A percentile compares a stretch with the other conserved stretches of the same genome.
phyloP scores from a whole-genome alignment of 1,140 invertebrate genomes.

The Diachasma alloeum region DNA sequence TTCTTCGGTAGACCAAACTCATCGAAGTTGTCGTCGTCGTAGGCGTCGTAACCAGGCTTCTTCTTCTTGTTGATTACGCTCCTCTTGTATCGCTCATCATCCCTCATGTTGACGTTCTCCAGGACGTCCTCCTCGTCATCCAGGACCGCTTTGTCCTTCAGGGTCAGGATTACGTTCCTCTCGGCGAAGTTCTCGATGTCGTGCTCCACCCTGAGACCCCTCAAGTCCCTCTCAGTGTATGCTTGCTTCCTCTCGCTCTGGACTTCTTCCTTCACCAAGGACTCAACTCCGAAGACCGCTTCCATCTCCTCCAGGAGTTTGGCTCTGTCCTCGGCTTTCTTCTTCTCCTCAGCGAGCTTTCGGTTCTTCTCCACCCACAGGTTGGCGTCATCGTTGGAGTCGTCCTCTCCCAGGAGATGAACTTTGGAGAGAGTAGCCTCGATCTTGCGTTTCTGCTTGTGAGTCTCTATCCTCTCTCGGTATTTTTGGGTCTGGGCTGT shows the following conservation, averaged over 20 bases:
- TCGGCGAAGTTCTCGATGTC: slow-evolving; percentile 80
- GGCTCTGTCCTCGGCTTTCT: slow-evolving; percentile 87
- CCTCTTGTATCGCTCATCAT: slow-evolving; percentile 89
- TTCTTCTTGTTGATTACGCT: slow-evolving; percentile 88
- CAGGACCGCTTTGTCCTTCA: slow-evolving; percentile 92
- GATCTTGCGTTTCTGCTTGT: slow-evolving; percentile 82
- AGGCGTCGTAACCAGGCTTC: slow-evolving; percentile 83
- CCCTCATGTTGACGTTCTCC: slow-evolving; percentile 95
- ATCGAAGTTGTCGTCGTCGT: slow-evolving; percentile 88
- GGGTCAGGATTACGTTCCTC: slow-evolving; percentile 85
- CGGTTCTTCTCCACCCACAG: slow-evolving; percentile 87
- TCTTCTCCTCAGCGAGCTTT: slow-evolving; percentile 80
- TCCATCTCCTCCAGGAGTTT: slow-evolving; percentile 95
- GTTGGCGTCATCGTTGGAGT: slow-evolving; percentile 76
- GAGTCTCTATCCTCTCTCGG: slow-evolving; percentile 78
- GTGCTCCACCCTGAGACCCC: slow-evolving; percentile 90
- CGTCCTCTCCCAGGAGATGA: slow-evolving; percentile 77
- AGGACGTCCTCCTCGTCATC: slow-evolving; percentile 89
- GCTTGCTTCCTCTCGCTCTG: slow-evolving; percentile 68
- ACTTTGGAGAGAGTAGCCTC: slow-evolving; percentile 69
- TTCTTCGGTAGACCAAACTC: slow-evolving; percentile 78
- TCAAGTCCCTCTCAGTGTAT: slow-evolving; percentile 77
- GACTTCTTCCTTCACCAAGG: slow-evolving; percentile 83
- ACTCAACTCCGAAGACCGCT: slow-evolving; percentile 90
- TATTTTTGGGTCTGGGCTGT: slow-evolving; percentile 84